Evolutionary conservation across 1,140 invertebrate genomes (phyloP), one percentile per base, ranked within the genome.

Genomic region (Neodiprion fabricii): DNA sequence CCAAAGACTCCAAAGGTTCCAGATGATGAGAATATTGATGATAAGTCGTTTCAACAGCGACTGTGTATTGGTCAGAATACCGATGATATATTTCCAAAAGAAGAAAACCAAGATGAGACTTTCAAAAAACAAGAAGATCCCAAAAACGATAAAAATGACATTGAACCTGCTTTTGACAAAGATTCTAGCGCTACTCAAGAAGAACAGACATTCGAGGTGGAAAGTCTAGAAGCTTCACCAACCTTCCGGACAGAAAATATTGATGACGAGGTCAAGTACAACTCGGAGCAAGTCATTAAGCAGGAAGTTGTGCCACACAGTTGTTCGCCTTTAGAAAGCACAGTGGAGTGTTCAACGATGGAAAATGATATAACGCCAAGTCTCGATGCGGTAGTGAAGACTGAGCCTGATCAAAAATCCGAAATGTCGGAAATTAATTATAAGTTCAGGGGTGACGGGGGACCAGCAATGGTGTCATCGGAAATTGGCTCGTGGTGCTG

Each of bases 401-500:
- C 76, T 9, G 85, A 87, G 72, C 82, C 82, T 0, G 82, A 84
- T 14, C 77, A 79, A 14, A 73, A 73, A 21, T 76, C 78, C 0
- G 74, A 73, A 9, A 12, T 9, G n/a, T 82, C 85, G 7, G 23
- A 72, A 47, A 76, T 74, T 0, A 81, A 83, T 48, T 87, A 89
- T 47, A 85, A 84, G 65, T 95, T 91, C 82, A 85, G 90, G 53
- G 93, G 93, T 2, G 93, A 94, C 53, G 92, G 92, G 9, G 92
- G 92, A 5, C 92, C 93, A 21, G 90, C 87, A 5, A 86, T 87
- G 69, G 87, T 93, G 12, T 91, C 89, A 72, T 88, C 90, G 11
- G 89, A 89, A 76, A 79, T 89, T 14, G 93, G 92, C 1, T 92
- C 93, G 23, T 93, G 92, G 78, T 94, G 93, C 77, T 94, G 93